phyloP scores from a whole-genome alignment of 2,113 vertebrate genomes.

The Machaerirhynchus nigripectus region DNA sequence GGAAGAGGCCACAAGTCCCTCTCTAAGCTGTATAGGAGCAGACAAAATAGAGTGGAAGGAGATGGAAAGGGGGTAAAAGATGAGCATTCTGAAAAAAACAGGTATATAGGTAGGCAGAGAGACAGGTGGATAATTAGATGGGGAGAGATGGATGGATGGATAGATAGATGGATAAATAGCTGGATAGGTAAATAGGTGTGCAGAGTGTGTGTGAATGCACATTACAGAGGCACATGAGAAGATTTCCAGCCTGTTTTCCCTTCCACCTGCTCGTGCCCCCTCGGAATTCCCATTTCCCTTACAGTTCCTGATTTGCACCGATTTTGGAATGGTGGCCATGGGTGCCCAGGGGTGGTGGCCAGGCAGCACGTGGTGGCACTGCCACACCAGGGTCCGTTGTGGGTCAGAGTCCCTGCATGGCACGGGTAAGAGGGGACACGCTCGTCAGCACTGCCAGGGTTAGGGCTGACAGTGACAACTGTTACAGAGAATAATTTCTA shows the following conservation, averaged over 20 bases:
- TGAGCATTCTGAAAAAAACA: neutral
- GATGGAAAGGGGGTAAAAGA: neutral
- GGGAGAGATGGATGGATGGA: neutral
- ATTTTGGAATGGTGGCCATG: neutral
- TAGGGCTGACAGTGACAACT: neutral
- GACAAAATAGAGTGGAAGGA: neutral
- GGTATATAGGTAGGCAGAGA: neutral
- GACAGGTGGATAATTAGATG: neutral
- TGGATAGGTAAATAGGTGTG: neutral
- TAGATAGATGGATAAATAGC: neutral
- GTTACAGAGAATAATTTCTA: neutral
- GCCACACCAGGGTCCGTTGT: neutral
- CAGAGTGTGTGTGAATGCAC: too few species aligned
- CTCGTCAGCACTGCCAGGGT: fast-evolving
- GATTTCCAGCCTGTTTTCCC: neutral
- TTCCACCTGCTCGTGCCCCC: neutral
- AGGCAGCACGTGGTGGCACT: neutral
- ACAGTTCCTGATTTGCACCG: neutral
- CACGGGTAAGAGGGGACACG: neutral
- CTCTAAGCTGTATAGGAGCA: neutral
- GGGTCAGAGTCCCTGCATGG: neutral
- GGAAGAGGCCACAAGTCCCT: neutral
- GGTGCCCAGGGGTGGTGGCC: neutral
- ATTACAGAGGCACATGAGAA: neutral
- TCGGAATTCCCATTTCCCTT: neutral